Percentiles rank a stretch among this genome's conserved stretches.
Conservation (phyloP, 2,113 vertebrate genomes). For the Loxodonta africana region DNA sequence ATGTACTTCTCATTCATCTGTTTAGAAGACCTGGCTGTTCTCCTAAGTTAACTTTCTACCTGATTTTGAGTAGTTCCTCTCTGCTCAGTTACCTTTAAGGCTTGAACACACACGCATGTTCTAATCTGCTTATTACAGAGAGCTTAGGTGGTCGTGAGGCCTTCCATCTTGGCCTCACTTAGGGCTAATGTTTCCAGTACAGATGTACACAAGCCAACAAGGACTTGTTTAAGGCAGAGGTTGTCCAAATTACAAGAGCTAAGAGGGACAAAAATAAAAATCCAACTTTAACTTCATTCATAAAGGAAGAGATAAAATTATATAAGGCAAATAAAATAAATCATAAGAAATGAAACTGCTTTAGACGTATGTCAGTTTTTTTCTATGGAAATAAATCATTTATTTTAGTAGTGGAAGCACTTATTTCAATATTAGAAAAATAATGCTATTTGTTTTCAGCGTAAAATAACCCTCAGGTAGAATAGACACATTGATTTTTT, state of each 20-base stretch:
- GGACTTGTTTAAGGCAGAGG: slow-evolving; percentile 52
- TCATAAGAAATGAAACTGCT: slow-evolving; percentile 74
- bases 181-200: slow-evolving; percentile 54
- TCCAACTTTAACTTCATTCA: slow-evolving; percentile 81
- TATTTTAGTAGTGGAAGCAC: slow-evolving; percentile 76
- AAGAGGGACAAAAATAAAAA: slow-evolving; percentile 79
- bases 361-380: slow-evolving; percentile 78
- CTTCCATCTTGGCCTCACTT: slow-evolving; percentile 58
- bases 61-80: not conserved
- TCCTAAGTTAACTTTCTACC: not conserved
- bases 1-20: not conserved
- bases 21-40: not conserved
- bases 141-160: not conserved
- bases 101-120: slow-evolving; percentile 30
- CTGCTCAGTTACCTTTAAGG: slow-evolving; percentile 44
- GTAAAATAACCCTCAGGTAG: slow-evolving; percentile 78
- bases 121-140: slow-evolving; percentile 63
- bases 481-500: slow-evolving; percentile 76
- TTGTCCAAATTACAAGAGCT: slow-evolving; percentile 71
- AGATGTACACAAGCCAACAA: slow-evolving; percentile 50
- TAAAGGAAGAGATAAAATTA: slow-evolving; percentile 76
- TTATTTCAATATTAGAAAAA: slow-evolving; percentile 83
- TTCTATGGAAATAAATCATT: slow-evolving; percentile 81
- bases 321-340: slow-evolving; percentile 79
- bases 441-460: slow-evolving; percentile 82